phyloP scores from a whole-genome alignment of 2,797 vertebrate genomes.

The Brachyalestes nurse region DNA sequence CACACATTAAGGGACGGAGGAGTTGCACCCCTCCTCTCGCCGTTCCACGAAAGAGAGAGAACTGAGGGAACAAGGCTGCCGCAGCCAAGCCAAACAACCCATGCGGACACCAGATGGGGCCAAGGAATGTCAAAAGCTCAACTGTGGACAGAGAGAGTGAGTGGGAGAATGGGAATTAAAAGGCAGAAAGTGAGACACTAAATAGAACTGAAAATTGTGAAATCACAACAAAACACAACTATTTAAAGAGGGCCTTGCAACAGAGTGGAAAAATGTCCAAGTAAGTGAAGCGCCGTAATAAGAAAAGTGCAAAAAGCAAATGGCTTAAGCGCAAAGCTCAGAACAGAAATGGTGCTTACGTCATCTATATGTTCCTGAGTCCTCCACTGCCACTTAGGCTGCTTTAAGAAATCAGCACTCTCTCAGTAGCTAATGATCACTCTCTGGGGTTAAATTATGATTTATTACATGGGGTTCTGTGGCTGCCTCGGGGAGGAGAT shows the following conservation, averaged over 20 bases:
- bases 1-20: conserved; percentile 19
- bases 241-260: neutral
- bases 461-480: no score
- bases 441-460: no score
- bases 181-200: neutral
- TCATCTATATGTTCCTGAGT: neutral
- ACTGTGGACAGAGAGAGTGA: conserved; percentile 57
- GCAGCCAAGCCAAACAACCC: conserved; percentile 79
- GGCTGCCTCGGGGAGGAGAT: no score
- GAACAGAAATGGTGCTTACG: neutral
- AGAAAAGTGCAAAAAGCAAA: neutral
- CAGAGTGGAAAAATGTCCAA: neutral
- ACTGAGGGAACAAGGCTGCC: conserved; percentile 72
- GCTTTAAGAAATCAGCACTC: conserved; percentile 11
- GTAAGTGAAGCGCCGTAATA: neutral
- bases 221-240: conserved; percentile 14
- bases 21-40: conserved; percentile 51
- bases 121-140: conserved; percentile 75
- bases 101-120: conserved; percentile 80
- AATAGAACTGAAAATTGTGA: conserved; percentile 16
- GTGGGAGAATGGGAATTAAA: neutral
- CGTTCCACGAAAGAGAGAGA: conserved; percentile 71
- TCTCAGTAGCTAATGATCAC: no score
- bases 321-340: neutral
- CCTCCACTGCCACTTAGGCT: conserved; percentile 5